A percentile compares a stretch with the other conserved stretches of the same genome.
Evolutionary conservation across 2,797 vertebrate species (phyloP).

Genomic region (Paedocypris micromegethes): DNA sequence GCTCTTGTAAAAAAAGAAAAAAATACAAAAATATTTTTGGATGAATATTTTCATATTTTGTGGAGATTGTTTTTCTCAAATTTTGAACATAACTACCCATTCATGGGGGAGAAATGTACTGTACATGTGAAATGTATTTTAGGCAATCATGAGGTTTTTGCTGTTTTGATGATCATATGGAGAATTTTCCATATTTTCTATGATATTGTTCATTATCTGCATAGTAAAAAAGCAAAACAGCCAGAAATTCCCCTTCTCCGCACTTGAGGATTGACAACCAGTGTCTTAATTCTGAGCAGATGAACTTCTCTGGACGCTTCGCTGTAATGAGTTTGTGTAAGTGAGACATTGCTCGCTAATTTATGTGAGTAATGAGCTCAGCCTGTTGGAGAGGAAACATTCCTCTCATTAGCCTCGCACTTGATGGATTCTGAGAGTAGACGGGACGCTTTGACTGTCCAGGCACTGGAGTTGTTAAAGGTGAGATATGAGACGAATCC

Average conservation of each 20-base stretch:
- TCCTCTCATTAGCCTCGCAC: slow-evolving; percentile 28
- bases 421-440: slow-evolving; percentile 11
- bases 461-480: slow-evolving; percentile 15
- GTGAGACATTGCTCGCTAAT: slow-evolving; percentile 28
- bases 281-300: slow-evolving; percentile 32
- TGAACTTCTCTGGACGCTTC: slow-evolving; percentile 26
- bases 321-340: slow-evolving; percentile 39
- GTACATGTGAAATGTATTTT: too few species aligned
- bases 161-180: too few species aligned
- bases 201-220: too few species aligned
- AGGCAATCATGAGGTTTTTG: too few species aligned
- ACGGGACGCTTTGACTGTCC: slow-evolving; percentile 23
- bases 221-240: background rate
- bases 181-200: too few species aligned
- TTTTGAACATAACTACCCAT: too few species aligned
- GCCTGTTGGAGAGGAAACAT: slow-evolving; percentile 23
- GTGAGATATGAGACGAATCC: slow-evolving; percentile 20
- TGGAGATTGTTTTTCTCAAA: too few species aligned
- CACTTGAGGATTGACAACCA: slow-evolving; percentile 26
- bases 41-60: too few species aligned
- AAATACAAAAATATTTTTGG: too few species aligned
- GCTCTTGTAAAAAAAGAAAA: too few species aligned
- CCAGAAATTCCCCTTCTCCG: background rate
- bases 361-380: slow-evolving; percentile 35
- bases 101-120: too few species aligned